These are phyloP conservation scores for Chelonia mydas DNA, from an alignment of 2,797 vertebrate species.

Conservation along the genomic window DNA sequence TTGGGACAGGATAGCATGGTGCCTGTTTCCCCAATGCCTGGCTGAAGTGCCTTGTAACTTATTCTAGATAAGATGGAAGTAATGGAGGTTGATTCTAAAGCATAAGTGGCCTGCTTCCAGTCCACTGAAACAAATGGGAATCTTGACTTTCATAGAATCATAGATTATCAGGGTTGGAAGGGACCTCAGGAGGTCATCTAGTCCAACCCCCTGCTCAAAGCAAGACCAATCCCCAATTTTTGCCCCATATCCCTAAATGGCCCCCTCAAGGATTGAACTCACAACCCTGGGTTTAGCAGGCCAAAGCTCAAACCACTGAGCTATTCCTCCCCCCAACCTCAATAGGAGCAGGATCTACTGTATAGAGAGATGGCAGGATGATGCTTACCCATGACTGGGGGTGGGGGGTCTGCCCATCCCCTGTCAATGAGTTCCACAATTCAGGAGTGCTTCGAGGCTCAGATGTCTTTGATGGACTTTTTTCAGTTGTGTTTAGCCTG, in stretches of 20 bases:
- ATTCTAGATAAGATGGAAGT: neutral
- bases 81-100: neutral
- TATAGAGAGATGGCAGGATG: neutral
- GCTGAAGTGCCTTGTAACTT: neutral
- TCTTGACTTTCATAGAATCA: neutral
- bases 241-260: too few species aligned
- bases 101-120: neutral
- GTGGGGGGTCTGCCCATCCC: neutral
- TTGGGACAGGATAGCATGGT: too few species aligned
- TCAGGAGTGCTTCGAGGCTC: neutral
- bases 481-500: neutral
- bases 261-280: too few species aligned
- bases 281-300: too few species aligned
- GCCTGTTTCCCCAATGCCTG: neutral
- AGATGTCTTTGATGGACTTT: neutral
- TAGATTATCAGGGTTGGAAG: too few species aligned
- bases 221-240: too few species aligned
- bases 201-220: too few species aligned
- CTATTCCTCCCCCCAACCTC: neutral
- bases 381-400: neutral
- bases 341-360: neutral
- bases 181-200: too few species aligned
- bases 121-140: neutral
- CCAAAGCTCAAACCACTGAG: too few species aligned
- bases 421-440: neutral